Conservation (phyloP, 2,888 invertebrate species). For the Polydrusus tereticollis region DNA sequence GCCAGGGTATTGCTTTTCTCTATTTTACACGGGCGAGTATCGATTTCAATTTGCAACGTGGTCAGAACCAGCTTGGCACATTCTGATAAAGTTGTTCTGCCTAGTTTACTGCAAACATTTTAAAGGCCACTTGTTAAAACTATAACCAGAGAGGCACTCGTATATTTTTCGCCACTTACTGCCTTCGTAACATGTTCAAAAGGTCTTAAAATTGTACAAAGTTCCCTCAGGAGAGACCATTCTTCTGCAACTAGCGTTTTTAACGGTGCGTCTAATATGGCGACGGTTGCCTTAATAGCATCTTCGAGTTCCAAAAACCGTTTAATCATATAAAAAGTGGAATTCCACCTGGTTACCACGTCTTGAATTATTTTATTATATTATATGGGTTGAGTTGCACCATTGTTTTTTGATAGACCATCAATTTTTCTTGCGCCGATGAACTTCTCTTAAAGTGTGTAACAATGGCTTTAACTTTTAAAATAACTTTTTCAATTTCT, state of each 20-base stretch:
- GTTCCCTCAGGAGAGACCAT: constrained; percentile 45
- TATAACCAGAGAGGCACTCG: background rate
- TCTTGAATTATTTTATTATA: background rate
- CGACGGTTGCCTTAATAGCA: constrained; percentile 34
- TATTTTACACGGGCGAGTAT: background rate
- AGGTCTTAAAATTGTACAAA: constrained; percentile 46
- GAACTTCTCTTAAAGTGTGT: constrained; percentile 22
- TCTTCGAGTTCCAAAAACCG: background rate
- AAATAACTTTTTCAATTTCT: background rate
- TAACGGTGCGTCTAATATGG: constrained; percentile 39
- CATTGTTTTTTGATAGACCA: background rate
- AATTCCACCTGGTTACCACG: background rate
- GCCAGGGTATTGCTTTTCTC: background rate
- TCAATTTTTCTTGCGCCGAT: constrained; percentile 19
- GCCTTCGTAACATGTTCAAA: background rate
- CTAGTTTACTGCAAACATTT: background rate
- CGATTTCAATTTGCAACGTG: background rate
- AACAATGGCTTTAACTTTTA: background rate
- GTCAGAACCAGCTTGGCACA: background rate
- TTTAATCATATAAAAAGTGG: background rate
- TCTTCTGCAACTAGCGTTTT: constrained; percentile 42
- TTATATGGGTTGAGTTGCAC: background rate
- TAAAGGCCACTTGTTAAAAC: constrained; percentile 21
- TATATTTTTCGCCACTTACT: background rate
- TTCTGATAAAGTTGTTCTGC: background rate